Base-by-base conservation (phyloP, 2,113 vertebrate species). In the Apistogramma diplotaenia region DNA sequence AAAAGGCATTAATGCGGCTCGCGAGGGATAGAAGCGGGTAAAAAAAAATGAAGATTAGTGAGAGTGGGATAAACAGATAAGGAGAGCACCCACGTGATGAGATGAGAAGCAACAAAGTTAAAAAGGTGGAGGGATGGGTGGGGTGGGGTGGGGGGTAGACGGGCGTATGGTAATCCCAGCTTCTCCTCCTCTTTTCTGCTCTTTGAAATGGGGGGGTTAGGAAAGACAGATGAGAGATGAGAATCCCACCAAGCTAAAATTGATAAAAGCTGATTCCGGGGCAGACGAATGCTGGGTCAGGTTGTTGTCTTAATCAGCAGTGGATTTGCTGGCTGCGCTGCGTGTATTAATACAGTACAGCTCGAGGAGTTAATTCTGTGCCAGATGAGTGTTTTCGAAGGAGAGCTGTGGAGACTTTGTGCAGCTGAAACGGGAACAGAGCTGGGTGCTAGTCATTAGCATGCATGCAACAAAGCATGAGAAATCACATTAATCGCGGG, bases 41-140 rank as follows among this genome's bases (percentile, higher is more conserved):
- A 5, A 53, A n/a, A 65, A 58, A 56, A 61, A 81, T 0, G 15
- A 88, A 89, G 90, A 93, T 93, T 88, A 92, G 83, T 6, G 33
- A 61, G 83, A 89, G 85, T 65, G 89, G 89, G 89, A 92, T 93
- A 89, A 92, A 94, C 84, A 91, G 91, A 93, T 91, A 92, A 93
- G 87, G 37, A 85, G 74, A 71, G 77, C 43, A 6, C 11, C 55
- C 79, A 85, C 58, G 76, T 87, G 89, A 83, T 72, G 82, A 84
- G 62, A 74, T 74, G 82, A 84, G 62, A 78, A 79, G 86, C 43
- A 88, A 88, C 82, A 84, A 82, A 90, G 87, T 92, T 85, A 82
- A 83, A 84, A 86, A 86, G 86, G 91, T 81, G 62, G 33, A 60
- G 43, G 90, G 79, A 85, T 71, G 77, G 91, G 86, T 27, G 55